These are phyloP conservation scores for Oxyscelio sp. DNA, from an alignment of 2,888 invertebrate genomes.

Conservation along the genomic window DNA sequence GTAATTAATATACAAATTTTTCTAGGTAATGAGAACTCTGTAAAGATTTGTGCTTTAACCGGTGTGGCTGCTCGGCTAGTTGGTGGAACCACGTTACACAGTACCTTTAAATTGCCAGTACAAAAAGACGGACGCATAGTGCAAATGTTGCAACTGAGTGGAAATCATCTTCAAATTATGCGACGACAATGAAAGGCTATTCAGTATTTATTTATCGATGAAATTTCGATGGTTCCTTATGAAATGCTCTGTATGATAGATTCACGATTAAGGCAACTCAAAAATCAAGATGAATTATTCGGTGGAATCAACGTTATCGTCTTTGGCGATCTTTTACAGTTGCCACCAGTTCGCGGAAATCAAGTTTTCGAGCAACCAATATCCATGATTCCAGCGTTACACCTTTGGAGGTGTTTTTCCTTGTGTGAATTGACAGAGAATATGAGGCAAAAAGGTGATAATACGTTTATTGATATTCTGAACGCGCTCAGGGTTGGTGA, in stretches of 20 bases:
- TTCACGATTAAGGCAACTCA: constrained; percentile 49
- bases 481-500: constrained; percentile 5
- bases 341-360: no score
- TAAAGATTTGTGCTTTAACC: not conserved
- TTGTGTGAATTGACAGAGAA: constrained; percentile 18
- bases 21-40: not conserved
- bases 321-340: constrained; percentile 77
- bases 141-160: constrained; percentile 60
- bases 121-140: constrained; percentile 68
- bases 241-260: constrained; percentile 68
- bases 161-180: constrained; percentile 62
- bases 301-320: constrained; percentile 75
- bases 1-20: not conserved
- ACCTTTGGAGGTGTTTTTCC: constrained; percentile 18
- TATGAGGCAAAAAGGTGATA: no score
- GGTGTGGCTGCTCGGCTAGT: constrained; percentile 12
- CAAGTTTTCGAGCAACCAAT: no score
- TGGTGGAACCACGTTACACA: constrained; percentile 17
- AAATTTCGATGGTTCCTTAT: constrained; percentile 80
- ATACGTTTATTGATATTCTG: constrained; percentile 15
- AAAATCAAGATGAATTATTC: constrained; percentile 67
- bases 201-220: constrained; percentile 77
- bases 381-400: no score
- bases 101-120: constrained; percentile 31
- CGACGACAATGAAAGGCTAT: constrained; percentile 74